Conservation (phyloP, 2,888 invertebrate genomes). For the Eurytoma adleriae region DNA sequence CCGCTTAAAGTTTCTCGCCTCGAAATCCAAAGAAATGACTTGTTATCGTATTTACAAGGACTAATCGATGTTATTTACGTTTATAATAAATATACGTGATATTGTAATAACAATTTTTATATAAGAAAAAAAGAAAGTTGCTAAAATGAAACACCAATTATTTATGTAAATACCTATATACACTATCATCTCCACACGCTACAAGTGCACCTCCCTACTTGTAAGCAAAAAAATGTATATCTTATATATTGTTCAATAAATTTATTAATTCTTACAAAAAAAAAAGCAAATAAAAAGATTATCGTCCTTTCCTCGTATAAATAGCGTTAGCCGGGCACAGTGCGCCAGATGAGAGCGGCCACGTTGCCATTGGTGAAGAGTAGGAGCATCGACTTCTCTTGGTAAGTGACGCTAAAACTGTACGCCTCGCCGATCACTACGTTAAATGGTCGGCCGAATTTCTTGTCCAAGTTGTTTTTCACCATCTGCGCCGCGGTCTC, state of each 20-base stretch:
- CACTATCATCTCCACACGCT: not conserved
- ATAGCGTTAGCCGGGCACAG: constrained; percentile 57
- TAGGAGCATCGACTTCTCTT: constrained; percentile 90
- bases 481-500: constrained; percentile 94
- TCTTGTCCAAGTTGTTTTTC: constrained; percentile 96
- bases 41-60: constrained; percentile 14
- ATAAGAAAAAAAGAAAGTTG: constrained; percentile 9
- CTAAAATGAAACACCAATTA: not conserved
- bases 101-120: not conserved
- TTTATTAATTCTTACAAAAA: constrained; percentile 43
- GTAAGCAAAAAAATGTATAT: constrained; percentile 43
- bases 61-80: constrained; percentile 35
- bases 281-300: not conserved
- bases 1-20: constrained; percentile 20
- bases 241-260: constrained; percentile 49
- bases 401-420: constrained; percentile 95
- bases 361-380: constrained; percentile 95
- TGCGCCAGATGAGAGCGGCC: constrained; percentile 77
- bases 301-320: not conserved
- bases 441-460: constrained; percentile 88
- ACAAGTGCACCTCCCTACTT: constrained; percentile 31
- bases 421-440: constrained; percentile 97
- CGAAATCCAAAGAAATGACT: constrained; percentile 33
- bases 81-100: constrained; percentile 16
- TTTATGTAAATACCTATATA: constrained; percentile 19